These are phyloP conservation scores for Irena cyanogastra DNA, from an alignment of 2,113 vertebrate genomes.

Conservation along the genomic window DNA sequence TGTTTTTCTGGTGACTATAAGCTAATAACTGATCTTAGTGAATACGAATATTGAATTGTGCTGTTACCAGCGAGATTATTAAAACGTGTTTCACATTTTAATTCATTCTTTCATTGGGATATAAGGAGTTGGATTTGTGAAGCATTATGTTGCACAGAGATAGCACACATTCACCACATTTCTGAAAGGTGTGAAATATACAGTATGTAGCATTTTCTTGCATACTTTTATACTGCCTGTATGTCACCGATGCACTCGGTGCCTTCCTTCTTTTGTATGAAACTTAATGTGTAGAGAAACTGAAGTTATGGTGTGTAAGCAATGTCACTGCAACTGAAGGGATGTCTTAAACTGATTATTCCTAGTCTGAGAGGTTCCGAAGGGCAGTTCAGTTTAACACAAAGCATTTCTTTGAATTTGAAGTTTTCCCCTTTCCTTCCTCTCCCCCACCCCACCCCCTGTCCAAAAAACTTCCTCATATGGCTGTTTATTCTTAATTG, in stretches of 20 bases:
- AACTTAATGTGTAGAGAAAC: conserved; percentile 56
- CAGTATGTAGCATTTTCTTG: conserved; percentile 61
- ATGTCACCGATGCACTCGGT: conserved; percentile 75
- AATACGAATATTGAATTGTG: background rate
- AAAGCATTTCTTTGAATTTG: conserved; percentile 45
- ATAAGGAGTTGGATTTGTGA: conserved; percentile 43
- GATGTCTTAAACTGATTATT: conserved; percentile 72
- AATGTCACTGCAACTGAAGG: conserved; percentile 69
- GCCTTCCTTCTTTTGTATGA: conserved; percentile 81
- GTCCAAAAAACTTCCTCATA: conserved; percentile 1
- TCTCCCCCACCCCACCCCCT: accelerated
- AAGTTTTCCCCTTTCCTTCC: background rate
- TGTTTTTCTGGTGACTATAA: conserved; percentile 51
- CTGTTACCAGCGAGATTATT: conserved; percentile 52
- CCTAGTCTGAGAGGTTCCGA: conserved; percentile 31
- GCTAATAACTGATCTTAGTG: conserved; percentile 16
- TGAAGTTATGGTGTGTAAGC: conserved; percentile 69
- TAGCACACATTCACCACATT: conserved; percentile 61
- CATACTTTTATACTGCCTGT: conserved; percentile 69
- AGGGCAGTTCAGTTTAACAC: conserved; percentile 48
- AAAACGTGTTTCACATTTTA: conserved; percentile 39
- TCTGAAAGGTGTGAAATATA: conserved; percentile 41
- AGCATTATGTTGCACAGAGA: conserved; percentile 53
- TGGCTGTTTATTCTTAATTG: conserved; percentile 12
- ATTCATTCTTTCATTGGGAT: conserved; percentile 49